Evolutionary conservation across 2,888 invertebrate genomes (phyloP).

Genomic region (Pyrocoelia pectoralis): DNA sequence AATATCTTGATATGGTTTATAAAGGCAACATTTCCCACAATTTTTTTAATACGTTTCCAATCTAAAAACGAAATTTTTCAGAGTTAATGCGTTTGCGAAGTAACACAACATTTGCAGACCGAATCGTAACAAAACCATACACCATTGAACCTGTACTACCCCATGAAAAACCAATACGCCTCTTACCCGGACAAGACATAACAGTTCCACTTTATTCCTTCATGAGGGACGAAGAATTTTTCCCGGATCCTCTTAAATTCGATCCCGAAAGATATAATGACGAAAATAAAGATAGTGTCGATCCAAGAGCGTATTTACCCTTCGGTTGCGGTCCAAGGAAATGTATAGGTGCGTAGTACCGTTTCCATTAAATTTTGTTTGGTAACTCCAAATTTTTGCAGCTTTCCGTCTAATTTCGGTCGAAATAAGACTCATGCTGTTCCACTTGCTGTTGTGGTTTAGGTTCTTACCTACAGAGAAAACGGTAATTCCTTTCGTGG

Average conservation of each 20-base stretch:
- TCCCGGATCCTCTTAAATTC: slow-evolving; percentile 64
- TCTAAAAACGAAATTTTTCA: not conserved
- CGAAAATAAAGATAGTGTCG: slow-evolving; percentile 62
- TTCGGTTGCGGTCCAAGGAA: slow-evolving; percentile 61
- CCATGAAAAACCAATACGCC: slow-evolving; percentile 37
- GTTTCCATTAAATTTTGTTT: not conserved
- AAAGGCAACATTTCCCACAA: slow-evolving; percentile 1
- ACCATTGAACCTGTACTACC: slow-evolving; percentile 55
- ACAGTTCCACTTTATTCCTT: slow-evolving; percentile 62
- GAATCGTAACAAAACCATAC: slow-evolving; percentile 62
- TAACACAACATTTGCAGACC: slow-evolving; percentile 49
- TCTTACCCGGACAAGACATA: slow-evolving; percentile 62
- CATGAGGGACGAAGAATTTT: slow-evolving; percentile 65
- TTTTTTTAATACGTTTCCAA: slow-evolving; percentile 33
- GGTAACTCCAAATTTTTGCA: no score
- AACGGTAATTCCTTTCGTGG: not conserved
- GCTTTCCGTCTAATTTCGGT: not conserved
- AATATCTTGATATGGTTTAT: slow-evolving; percentile 64
- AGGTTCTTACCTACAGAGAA: not conserved
- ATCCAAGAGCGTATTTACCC: slow-evolving; percentile 62
- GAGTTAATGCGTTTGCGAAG: not conserved
- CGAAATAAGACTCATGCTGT: not conserved
- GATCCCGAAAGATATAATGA: slow-evolving; percentile 64
- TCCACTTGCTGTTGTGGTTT: not conserved
- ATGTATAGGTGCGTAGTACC: slow-evolving; percentile 50